Conservation (phyloP, 2,888 invertebrate species). For the Pelosia muscerda region DNA sequence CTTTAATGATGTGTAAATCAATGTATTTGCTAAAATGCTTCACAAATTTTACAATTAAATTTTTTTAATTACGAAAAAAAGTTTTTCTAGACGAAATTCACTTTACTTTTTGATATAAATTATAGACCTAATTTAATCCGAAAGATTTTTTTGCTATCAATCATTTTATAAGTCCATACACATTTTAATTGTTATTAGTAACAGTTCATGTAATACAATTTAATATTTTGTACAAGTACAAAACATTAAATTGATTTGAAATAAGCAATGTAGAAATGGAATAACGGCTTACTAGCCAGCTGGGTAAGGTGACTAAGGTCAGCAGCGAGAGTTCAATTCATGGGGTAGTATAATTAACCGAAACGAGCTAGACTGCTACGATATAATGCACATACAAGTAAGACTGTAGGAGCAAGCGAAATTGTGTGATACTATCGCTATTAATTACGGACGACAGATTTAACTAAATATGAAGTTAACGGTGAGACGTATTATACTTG, state of each 20-base stretch:
- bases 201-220: too few species aligned
- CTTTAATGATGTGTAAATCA: background rate
- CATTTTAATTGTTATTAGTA: too few species aligned
- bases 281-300: background rate
- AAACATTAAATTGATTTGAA: too few species aligned
- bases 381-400: background rate
- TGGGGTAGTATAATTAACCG: background rate
- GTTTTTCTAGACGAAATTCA: too few species aligned
- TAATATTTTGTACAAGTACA: too few species aligned
- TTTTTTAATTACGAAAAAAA: background rate
- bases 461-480: background rate
- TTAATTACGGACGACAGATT: background rate
- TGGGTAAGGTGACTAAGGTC: background rate
- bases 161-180: too few species aligned
- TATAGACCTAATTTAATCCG: too few species aligned
- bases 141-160: too few species aligned
- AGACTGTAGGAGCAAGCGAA: background rate
- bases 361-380: background rate
- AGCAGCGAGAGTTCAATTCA: background rate
- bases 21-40: background rate
- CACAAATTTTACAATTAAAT: background rate
- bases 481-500: background rate
- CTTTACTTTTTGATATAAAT: too few species aligned
- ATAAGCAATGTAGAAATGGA: background rate
- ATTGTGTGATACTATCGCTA: slow-evolving; percentile 1